Base-by-base conservation (phyloP, 2,113 vertebrate species). In the Poeciliopsis prolifica region DNA sequence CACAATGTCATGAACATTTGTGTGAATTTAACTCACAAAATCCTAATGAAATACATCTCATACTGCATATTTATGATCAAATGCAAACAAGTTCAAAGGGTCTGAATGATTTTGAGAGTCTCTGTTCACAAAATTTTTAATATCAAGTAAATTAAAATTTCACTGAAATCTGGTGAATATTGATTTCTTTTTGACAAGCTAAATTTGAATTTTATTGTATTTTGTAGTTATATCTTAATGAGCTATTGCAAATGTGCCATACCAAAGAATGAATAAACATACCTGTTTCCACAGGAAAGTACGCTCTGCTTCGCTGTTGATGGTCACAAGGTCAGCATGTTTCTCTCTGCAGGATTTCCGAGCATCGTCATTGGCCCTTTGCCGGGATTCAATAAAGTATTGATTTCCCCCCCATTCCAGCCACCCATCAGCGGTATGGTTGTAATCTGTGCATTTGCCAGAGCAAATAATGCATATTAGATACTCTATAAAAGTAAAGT, bases 381-480 rank as follows among this genome's bases (percentile, higher is more conserved):
- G 79, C 93, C 92, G 95, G 92, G 92, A 95, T 88, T 93, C 94
- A 26, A 97, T 65, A 65, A 90, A 97, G 90, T 99, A 99, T 44
- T 98, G 96, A 66, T 88, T 94, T 40, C 94, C 95, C 82, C n/a
- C 92, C 79, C 93, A 89, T 65, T 94, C 75, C 37, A 96, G 61
- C 98, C 98, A 99, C 10, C 96, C 97, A 83, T 99, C 97, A 22
- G 91, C 89, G 11, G 96, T 97, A 15, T 75, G 61, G 79, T 92
- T 89, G 68, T 86, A 94, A 0, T 89, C 97, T 98, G 89, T 67
- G 84, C 91, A 61, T 60, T 33, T 58, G 75, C 17, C 31, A 10
- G 3, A 2, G 80, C 68, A 74, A 3, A 77, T 65, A 8, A 28
- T 12, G 31, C 63, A 33, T n/a, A 7, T 58, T 54, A 29, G 19